Evolutionary conservation across 2,113 vertebrate genomes (phyloP).

Genomic region (Halichoerus grypus): DNA sequence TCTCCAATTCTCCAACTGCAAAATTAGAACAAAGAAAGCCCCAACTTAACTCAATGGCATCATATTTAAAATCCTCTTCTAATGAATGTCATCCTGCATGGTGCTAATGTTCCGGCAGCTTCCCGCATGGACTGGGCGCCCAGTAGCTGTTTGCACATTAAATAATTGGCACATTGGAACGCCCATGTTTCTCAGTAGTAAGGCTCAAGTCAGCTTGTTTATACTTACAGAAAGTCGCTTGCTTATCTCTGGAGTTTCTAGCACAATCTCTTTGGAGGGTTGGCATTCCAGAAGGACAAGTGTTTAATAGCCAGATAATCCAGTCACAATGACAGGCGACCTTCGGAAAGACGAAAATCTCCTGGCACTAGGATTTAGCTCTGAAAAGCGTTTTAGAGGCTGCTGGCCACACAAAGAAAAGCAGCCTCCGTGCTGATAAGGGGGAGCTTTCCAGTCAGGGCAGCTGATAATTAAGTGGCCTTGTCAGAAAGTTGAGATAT

Average conservation of each 20-base stretch:
- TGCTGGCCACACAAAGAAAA: conserved; percentile 39
- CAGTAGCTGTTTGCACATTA: background rate
- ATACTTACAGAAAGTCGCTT: background rate
- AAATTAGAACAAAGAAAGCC: background rate
- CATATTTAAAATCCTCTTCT: background rate
- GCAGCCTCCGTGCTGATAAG: conserved; percentile 57
- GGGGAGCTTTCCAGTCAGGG: conserved; percentile 41
- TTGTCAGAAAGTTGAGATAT: conserved; percentile 80
- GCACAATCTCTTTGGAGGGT: background rate
- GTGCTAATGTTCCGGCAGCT: accelerated
- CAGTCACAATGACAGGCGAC: conserved; percentile 57
- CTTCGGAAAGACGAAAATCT: conserved; percentile 57
- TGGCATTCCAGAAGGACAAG: conserved; percentile 22
- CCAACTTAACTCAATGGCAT: background rate
- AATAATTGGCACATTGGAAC: background rate
- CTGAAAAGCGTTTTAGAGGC: conserved; percentile 58
- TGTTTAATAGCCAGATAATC: conserved; percentile 71
- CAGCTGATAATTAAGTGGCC: conserved; percentile 80
- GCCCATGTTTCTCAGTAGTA: background rate
- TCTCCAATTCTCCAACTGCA: background rate
- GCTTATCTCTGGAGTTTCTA: conserved; percentile 62
- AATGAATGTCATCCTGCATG: too few relatives aligned
- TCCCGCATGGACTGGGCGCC: background rate
- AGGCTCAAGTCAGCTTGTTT: background rate
- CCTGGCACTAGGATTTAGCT: background rate